Evolutionary conservation across 1,140 invertebrate species (phyloP), one percentile per base, ranked within the genome.

Genomic region (Muscidifurax raptorellus): DNA sequence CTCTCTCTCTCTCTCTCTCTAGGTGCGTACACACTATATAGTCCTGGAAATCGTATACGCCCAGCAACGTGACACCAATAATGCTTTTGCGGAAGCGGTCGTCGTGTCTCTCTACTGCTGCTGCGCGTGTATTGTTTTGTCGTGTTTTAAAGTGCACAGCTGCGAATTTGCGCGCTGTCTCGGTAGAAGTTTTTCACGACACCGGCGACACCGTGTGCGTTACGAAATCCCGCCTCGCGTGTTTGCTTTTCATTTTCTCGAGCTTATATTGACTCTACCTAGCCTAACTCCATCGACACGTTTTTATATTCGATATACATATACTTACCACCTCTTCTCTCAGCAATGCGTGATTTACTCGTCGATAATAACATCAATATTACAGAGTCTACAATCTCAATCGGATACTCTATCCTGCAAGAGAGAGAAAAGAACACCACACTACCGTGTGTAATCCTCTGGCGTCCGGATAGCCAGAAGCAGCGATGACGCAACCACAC

Each of bases 51-150:
- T 77, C 27, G 44, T 79, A 67, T 79, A 79, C 59, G 30, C 15
- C 59, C n/a, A 5, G 75, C 47, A 66, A 79, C 77, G 59, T 67
- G 77, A 79, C 77, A 67, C 77, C 77, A 40, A 79, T 67, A 79
- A 67, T 67, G 59, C 15, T 40, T n/a, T n/a, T 67, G 47, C 77
- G 77, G 77, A 79, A 67, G 77, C 59, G 64, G 52, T 59, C 6
- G 15, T 3, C n/a, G n/a, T n/a, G n/a, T n/a, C n/a, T n/a, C 77
- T 64, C 75, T 28, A 4, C 15, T 36, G 15, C 28, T 36, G 15
- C 28, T 36, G 6, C 22, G 12, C 9, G 13, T 1, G 10, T 69
- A 40, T 69, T 69, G 67, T 30, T 69, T 69, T 30, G 25, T 27
- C 67, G 25, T 69, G 25, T 30, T 10, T 40, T 10, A 40, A 52